Evolutionary conservation across 1,140 invertebrate genomes (phyloP).

Genomic region (Chironomus tepperi): DNA sequence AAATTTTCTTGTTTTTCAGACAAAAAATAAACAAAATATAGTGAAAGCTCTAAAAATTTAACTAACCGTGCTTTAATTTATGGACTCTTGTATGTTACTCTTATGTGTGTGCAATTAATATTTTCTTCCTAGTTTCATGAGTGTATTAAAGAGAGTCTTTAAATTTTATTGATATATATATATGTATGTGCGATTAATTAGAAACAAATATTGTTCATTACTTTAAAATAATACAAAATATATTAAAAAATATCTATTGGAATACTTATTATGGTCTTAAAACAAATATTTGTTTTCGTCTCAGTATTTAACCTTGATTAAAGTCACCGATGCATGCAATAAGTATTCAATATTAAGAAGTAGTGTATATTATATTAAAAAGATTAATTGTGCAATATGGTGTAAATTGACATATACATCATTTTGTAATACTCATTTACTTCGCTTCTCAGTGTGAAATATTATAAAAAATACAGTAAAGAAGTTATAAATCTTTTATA

Average conservation of each 20-base stretch:
- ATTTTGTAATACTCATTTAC: neutral
- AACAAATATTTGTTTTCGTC: too few relatives aligned
- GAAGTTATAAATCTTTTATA: neutral
- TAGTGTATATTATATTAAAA: neutral
- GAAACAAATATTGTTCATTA: neutral
- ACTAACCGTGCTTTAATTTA: neutral
- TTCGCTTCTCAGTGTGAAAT: neutral
- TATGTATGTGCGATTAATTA: neutral
- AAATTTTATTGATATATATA: too few relatives aligned
- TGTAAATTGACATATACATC: constrained; percentile 7
- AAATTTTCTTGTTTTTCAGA: too few relatives aligned
- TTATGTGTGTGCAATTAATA: too few relatives aligned
- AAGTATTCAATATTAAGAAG: neutral
- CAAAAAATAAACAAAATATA: neutral
- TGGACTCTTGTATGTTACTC: too few relatives aligned
- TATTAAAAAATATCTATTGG: too few relatives aligned
- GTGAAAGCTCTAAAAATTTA: neutral
- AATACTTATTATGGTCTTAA: too few relatives aligned
- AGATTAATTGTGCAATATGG: constrained; percentile 1
- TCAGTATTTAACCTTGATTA: neutral
- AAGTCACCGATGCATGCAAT: neutral
- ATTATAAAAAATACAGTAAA: neutral
- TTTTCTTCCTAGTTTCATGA: too few relatives aligned
- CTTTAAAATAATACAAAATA: neutral
- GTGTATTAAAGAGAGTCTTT: too few relatives aligned